Evolutionary conservation across 2,888 invertebrate species (phyloP), one percentile per base, ranked within the genome.

Genomic region (Luperina nickerlii): DNA sequence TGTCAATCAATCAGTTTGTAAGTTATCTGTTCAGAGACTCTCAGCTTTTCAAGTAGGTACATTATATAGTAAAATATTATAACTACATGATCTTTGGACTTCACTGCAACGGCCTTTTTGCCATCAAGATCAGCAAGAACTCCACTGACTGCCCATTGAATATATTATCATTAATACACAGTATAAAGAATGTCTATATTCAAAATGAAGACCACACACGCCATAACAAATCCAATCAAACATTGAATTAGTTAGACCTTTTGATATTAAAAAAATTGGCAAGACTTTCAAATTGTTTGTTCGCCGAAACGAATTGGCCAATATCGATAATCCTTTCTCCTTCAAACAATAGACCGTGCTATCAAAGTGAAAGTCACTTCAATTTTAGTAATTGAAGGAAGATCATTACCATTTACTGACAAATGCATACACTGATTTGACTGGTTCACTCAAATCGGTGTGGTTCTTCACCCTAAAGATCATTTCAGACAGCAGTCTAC

Each of bases 291-390:
- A 76, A 75, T 73, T 66, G 67, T 38, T 24, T 27, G 11, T 68
- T 27, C 38, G 24, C 4, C 81, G 83, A 79, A 85, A 82, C 87
- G 62, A 82, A 90, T 90, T 79, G 82, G 65, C 69, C 72, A 78
- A 72, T 81, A 84, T 75, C 78, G 78, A 69, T 83, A 84, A 82
- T 87, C 85, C 87, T 90, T 89, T 89, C 89, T 88, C 90, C 83
- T 84, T 76, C 74, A 69, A 63, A 82, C 82, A 78, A 84, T 78
- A 76, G 71, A 79, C 74, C 66, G 73, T 76, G 79, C 32, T 72
- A 51, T 57, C 42, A 13, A 48, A 78, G 90, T 74, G 90, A 88
- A 88, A 88, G 88, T 81, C 11, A 24, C 15, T 65, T 68, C 80
- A 69, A 79, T 82, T 86, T 81, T 54, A 74, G 77, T 81, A 69